These are phyloP conservation scores for Scytalopus superciliaris DNA, from an alignment of 2,113 vertebrate species.

Conservation along the genomic window DNA sequence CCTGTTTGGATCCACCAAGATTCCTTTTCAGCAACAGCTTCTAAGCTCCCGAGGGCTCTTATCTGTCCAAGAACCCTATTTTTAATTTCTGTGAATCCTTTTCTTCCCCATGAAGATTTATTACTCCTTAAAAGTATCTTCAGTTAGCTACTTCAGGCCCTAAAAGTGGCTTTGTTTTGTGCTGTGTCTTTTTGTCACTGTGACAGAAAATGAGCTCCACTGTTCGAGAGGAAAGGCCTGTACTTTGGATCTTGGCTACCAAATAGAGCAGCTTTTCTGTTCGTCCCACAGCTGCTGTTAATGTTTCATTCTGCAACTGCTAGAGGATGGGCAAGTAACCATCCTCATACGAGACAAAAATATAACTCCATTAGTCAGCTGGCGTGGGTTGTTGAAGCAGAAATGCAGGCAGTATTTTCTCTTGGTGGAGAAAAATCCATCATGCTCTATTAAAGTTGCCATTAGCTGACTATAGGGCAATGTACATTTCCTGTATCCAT, in stretches of 20 bases:
- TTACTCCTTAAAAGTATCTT: background rate
- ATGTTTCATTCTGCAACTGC: slow-evolving; percentile 59
- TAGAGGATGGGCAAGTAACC: slow-evolving; percentile 54
- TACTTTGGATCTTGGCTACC: slow-evolving; percentile 36
- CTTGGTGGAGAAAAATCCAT: slow-evolving; percentile 58
- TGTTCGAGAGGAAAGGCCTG: background rate
- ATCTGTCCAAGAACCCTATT: background rate
- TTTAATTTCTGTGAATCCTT: background rate
- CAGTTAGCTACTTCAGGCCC: background rate
- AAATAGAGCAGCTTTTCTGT: slow-evolving; percentile 54
- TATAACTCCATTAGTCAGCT: slow-evolving; percentile 73
- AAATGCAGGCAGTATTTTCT: slow-evolving; percentile 69
- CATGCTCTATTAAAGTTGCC: slow-evolving; percentile 64
- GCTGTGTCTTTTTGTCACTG: background rate
- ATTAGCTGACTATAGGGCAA: slow-evolving; percentile 49
- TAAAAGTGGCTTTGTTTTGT: slow-evolving; percentile 12
- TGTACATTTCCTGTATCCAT: slow-evolving; percentile 50
- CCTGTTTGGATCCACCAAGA: background rate
- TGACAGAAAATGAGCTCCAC: slow-evolving; percentile 42
- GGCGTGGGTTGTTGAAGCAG: slow-evolving; percentile 64
- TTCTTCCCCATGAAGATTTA: background rate
- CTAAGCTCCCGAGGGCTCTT: background rate
- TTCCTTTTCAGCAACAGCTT: background rate
- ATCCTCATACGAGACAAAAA: slow-evolving; percentile 53
- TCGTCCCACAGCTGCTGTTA: slow-evolving; percentile 53